Base-by-base conservation (phyloP, 2,888 invertebrate genomes). In the Tortricodes alternella region DNA sequence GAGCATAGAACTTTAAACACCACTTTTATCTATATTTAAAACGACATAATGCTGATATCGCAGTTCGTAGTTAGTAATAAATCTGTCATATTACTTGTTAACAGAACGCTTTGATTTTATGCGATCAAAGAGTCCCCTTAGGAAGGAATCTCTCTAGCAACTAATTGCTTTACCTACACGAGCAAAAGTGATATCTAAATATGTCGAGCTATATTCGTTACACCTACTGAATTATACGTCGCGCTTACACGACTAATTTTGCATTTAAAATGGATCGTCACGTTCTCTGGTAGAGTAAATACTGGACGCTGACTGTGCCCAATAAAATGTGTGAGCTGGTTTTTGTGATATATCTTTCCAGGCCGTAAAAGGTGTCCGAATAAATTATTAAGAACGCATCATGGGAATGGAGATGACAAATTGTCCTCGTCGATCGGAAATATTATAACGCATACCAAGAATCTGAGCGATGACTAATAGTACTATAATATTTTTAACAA, bases 21-120 rank as follows among this genome's bases (percentile, higher is more conserved):
- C n/a, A n/a, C 19, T 23, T 39, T 29, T 29, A 0, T 5, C 4
- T 29, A n/a, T 1, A 11, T 29, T 5, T 11, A 29, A 29, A 29
- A 29, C 11, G 29, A 11, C 11, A 29, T 48, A 55, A 48, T 16
- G 16, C 43, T 7, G n/a, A 2, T 15, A 23, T 19, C 39, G 27
- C 41, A 55, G 34, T 18, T 38, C 70, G 77, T 78, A 71, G 74
- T 70, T 61, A 59, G 74, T 65, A 69, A 86, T 89, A 89, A 88
- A 89, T 87, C 86, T 85, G 86, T 86, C 88, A 78, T 80, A 79
- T 76, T 70, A 73, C 83, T 84, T 83, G 86, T 87, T 85, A 87
- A 80, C 70, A 73, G 74, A 67, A 67, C 71, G 79, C 83, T 87
- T 88, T 84, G 83, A 85, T 83, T 83, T 74, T 70, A 70, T 63